A percentile compares a stretch with the other conserved stretches of the same genome.
Evolutionary conservation across 2,888 invertebrate species (phyloP).

Genomic region (Clusia tigrina): DNA sequence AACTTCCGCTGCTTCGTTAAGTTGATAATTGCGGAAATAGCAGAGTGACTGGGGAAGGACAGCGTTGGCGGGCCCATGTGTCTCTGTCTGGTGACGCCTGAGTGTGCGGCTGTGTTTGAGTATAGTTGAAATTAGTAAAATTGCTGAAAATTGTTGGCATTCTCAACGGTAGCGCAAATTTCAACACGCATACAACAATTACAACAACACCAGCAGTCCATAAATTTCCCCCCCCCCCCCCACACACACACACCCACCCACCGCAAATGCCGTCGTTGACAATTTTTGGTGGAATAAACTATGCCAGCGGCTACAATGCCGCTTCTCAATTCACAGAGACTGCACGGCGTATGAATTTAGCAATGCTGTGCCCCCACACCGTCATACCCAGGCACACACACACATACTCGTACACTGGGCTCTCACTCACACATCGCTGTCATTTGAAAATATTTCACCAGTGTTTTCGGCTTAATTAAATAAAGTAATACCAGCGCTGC

Average conservation of each 20-base stretch:
- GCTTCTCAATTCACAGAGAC: not conserved
- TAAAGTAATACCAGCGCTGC: conserved; percentile 22
- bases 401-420: conserved; percentile 11
- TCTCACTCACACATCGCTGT: conserved; percentile 8
- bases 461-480: conserved; percentile 21
- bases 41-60: not conserved
- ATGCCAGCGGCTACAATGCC: not conserved
- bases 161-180: not conserved
- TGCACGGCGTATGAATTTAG: not conserved
- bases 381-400: not conserved
- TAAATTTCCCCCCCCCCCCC: not conserved
- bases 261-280: not conserved
- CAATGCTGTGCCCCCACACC: not conserved
- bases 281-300: not conserved
- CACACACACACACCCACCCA: too few relatives aligned
- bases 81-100: too few relatives aligned
- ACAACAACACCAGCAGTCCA: conserved; percentile 1
- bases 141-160: not conserved
- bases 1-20: conserved; percentile 16
- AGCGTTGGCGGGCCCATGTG: too few relatives aligned
- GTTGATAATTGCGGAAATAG: not conserved
- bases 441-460: not conserved
- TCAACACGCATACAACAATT: not conserved
- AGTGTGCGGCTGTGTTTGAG: not conserved
- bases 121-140: not conserved